A percentile compares a stretch with the other conserved stretches of the same genome.
Evolutionary conservation across 2,113 vertebrate species (phyloP).

Genomic region (Psettodes erumei): DNA sequence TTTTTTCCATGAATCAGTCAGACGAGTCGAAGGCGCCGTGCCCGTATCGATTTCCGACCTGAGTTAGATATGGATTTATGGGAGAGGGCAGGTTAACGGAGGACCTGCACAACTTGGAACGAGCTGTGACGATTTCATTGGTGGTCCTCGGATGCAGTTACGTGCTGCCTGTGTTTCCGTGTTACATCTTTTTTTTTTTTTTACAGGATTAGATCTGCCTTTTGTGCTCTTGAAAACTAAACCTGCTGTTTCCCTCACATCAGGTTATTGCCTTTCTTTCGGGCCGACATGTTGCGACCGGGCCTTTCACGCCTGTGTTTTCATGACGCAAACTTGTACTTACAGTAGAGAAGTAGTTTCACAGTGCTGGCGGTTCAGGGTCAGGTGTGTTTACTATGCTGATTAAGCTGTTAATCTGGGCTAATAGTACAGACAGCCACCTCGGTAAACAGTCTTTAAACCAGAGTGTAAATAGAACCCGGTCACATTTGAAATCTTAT

Average conservation of each 20-base stretch:
- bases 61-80: conserved; percentile 8
- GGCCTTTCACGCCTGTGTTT: not conserved
- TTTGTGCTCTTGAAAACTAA: not conserved
- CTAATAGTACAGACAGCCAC: not conserved
- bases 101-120: not conserved
- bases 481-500: no score
- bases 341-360: not conserved
- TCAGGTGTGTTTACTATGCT: conserved; percentile 11
- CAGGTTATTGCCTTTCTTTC: not conserved
- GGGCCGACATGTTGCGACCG: not conserved
- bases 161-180: not conserved
- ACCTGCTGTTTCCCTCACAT: not conserved
- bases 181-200: not conserved
- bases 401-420: conserved; percentile 9
- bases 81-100: not conserved
- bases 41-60: conserved; percentile 6
- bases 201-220: not conserved
- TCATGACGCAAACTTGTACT: not conserved
- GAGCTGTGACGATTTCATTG: not conserved
- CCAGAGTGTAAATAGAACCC: conserved; percentile 5
- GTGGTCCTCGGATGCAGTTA: not conserved
- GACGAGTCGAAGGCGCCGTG: conserved; percentile 25
- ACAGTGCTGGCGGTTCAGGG: not conserved
- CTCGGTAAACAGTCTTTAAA: not conserved
- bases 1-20: conserved; percentile 30